Conservation (phyloP, 2,888 invertebrate species). For the Lepetodrilus schrolli region DNA sequence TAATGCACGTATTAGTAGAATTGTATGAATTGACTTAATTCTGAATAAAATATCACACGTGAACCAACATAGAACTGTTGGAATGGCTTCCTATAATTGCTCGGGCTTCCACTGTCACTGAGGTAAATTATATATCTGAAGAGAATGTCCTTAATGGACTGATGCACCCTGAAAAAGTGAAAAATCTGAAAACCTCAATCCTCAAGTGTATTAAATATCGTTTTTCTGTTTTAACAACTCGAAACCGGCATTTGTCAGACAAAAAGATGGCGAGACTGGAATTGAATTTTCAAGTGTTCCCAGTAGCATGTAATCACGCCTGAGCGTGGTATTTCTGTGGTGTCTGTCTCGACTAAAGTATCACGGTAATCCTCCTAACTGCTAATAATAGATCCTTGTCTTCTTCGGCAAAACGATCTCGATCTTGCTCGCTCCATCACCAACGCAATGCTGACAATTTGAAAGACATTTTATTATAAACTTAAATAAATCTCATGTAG, state of each 20-base stretch:
- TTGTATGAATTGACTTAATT: too few relatives aligned
- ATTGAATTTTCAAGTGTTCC: slow-evolving; percentile 21
- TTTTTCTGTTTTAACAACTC: background rate
- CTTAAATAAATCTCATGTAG: background rate
- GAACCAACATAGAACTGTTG: too few relatives aligned
- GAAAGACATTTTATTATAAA: background rate
- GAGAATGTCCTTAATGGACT: background rate
- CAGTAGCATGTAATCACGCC: background rate
- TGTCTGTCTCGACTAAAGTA: background rate
- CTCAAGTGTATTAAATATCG: too few relatives aligned
- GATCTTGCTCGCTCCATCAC: background rate
- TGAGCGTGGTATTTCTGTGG: slow-evolving; percentile 19
- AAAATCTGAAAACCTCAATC: too few relatives aligned
- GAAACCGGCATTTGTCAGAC: background rate
- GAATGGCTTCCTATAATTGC: too few relatives aligned
- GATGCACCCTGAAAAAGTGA: background rate
- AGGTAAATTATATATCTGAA: too few relatives aligned
- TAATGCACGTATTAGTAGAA: too few relatives aligned
- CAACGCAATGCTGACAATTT: background rate
- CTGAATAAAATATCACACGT: too few relatives aligned
- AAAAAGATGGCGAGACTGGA: slow-evolving; percentile 8
- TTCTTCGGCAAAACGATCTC: slow-evolving; percentile 4
- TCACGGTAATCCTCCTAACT: background rate
- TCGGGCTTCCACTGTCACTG: too few relatives aligned
- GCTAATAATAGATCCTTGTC: background rate